These are phyloP conservation scores for Meleagris gallopavo DNA, from an alignment of 2,113 vertebrate genomes.

Conservation along the genomic window DNA sequence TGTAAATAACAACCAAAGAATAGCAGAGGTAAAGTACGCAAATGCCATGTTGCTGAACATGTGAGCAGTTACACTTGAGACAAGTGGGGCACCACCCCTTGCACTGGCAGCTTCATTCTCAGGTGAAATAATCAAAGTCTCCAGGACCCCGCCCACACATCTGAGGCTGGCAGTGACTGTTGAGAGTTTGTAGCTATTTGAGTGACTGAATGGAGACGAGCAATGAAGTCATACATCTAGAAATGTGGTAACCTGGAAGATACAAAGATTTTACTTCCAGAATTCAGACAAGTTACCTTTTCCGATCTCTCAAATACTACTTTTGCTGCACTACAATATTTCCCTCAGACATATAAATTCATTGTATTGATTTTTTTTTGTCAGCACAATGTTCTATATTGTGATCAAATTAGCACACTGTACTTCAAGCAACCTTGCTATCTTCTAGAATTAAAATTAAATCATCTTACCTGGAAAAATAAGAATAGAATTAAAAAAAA, in stretches of 20 bases:
- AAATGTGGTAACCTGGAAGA: not conserved
- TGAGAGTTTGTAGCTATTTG: not conserved
- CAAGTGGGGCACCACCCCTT: not conserved
- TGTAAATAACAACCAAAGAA: not conserved
- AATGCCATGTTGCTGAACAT: not conserved
- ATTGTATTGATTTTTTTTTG: conserved; percentile 25
- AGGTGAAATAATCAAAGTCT: not conserved
- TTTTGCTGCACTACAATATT: not conserved
- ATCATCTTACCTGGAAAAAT: not conserved
- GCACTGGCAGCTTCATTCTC: not conserved
- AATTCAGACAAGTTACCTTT: not conserved
- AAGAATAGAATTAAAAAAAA: no score
- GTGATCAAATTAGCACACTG: conserved; percentile 41
- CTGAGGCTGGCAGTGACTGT: not conserved
- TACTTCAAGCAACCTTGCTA: conserved; percentile 28
- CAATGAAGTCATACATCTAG: not conserved
- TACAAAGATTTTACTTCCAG: not conserved
- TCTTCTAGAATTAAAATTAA: conserved; percentile 6
- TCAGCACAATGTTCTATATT: not conserved
- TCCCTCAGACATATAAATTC: conserved; percentile 42
- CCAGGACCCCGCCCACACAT: not conserved
- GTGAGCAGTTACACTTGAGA: not conserved
- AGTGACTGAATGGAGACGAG: not conserved
- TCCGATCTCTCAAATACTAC: not conserved
- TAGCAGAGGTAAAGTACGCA: not conserved